Percentiles rank a stretch among this genome's conserved stretches.
These are phyloP conservation scores for Xylophagus ater DNA, from an alignment of 2,888 invertebrate genomes.

Conservation along the genomic window DNA sequence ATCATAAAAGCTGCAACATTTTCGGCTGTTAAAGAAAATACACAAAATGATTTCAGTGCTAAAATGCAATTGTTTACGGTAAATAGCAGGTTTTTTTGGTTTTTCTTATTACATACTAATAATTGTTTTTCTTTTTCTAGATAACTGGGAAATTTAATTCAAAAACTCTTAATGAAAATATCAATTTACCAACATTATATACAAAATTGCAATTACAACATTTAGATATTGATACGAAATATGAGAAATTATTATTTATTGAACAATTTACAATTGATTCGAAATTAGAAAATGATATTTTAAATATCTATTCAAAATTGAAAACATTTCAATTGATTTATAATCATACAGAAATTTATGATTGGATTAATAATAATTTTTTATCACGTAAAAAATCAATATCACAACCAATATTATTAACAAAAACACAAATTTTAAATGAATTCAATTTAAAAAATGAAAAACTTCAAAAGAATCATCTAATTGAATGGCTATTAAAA, in stretches of 20 bases:
- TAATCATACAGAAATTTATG: constrained; percentile 49
- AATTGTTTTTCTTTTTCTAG: constrained; percentile 33
- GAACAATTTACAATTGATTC: constrained; percentile 52
- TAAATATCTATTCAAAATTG: constrained; percentile 56
- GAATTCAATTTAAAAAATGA: constrained; percentile 15
- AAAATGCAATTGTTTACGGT: constrained; percentile 54
- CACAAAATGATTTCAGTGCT: constrained; percentile 59
- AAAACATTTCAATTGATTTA: constrained; percentile 60
- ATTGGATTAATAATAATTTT: constrained; percentile 47
- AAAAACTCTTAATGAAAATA: constrained; percentile 32
- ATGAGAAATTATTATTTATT: constrained; percentile 45
- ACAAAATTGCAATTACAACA: constrained; percentile 54
- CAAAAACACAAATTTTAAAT: constrained; percentile 21
- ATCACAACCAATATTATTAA: constrained; percentile 13
- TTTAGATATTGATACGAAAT: constrained; percentile 49
- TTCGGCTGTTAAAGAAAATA: constrained; percentile 55
- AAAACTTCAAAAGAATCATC: constrained; percentile 11
- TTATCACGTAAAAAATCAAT: constrained; percentile 35
- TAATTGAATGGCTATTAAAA: constrained; percentile 42
- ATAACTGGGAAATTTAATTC: constrained; percentile 50
- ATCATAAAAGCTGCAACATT: constrained; percentile 62
- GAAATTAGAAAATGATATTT: constrained; percentile 47
- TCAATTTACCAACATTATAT: constrained; percentile 46
- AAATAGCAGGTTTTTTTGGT: no score
- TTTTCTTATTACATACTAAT: no score